These are phyloP conservation scores for Nomada hirtipes DNA, from an alignment of 2,888 invertebrate genomes.

Conservation along the genomic window DNA sequence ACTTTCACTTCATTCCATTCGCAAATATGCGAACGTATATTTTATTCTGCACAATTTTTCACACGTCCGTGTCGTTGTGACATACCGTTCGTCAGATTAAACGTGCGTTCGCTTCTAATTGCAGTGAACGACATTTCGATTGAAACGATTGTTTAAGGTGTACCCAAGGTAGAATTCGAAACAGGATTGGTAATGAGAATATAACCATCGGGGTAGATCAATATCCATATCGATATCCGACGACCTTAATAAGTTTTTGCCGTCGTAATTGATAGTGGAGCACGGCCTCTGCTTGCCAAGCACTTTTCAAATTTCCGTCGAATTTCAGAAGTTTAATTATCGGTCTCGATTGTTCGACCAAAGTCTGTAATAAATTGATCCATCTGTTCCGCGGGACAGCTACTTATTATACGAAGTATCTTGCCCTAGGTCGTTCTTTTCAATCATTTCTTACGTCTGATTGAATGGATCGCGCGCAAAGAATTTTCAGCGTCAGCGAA, in stretches of 20 bases:
- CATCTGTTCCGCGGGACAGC: constrained; percentile 43
- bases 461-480: constrained; percentile 30
- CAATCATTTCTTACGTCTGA: constrained; percentile 28
- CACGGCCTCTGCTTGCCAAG: constrained; percentile 61
- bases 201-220: constrained; percentile 30
- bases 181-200: constrained; percentile 33
- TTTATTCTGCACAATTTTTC: too few relatives aligned
- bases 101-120: background rate
- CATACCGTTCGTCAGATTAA: too few relatives aligned
- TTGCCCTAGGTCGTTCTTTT: constrained; percentile 9
- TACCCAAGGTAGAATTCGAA: background rate
- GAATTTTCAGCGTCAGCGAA: constrained; percentile 10
- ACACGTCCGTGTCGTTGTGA: too few relatives aligned
- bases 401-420: constrained; percentile 30
- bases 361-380: constrained; percentile 64
- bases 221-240: constrained; percentile 62
- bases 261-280: constrained; percentile 65
- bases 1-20: too few relatives aligned
- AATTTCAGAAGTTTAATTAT: constrained; percentile 74
- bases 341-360: constrained; percentile 64
- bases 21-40: too few relatives aligned
- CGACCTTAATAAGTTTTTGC: constrained; percentile 69
- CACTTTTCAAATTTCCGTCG: constrained; percentile 62
- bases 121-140: too few relatives aligned
- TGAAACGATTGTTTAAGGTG: background rate